phyloP scores from a whole-genome alignment of 2,797 vertebrate genomes.

The Scolopax rusticola region DNA sequence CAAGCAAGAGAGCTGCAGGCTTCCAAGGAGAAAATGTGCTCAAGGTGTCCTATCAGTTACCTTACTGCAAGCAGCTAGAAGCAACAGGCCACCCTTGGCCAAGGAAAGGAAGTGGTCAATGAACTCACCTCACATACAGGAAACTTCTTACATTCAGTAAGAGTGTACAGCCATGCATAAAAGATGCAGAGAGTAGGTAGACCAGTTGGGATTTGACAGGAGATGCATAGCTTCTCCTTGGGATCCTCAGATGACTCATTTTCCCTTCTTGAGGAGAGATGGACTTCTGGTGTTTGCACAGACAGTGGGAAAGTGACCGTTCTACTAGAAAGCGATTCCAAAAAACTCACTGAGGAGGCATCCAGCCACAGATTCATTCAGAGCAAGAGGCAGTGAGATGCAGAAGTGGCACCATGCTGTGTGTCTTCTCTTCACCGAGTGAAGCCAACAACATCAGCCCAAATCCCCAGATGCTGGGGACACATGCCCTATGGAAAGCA shows the following conservation, averaged over 20 bases:
- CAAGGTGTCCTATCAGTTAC: not conserved
- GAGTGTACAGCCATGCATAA: not conserved
- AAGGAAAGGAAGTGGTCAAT: not conserved
- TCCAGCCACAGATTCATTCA: not conserved
- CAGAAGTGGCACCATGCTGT: not conserved
- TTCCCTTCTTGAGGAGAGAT: not conserved
- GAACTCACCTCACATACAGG: not conserved
- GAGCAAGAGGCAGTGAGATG: not conserved
- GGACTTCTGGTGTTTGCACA: not conserved
- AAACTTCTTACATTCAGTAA: not conserved
- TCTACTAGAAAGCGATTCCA: no score
- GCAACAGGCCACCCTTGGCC: not conserved
- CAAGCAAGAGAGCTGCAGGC: not conserved
- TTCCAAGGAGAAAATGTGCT: not conserved
- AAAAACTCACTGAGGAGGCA: not conserved
- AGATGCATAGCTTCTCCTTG: not conserved
- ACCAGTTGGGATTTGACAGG: not conserved
- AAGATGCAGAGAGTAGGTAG: not conserved
- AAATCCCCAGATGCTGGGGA: fast-evolving
- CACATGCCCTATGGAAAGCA: fast-evolving
- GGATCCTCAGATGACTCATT: not conserved
- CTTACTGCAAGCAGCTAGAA: not conserved
- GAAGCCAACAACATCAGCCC: not conserved
- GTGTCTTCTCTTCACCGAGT: not conserved
- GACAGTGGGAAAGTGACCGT: not conserved